Evolutionary conservation across 2,888 invertebrate species (phyloP), one percentile per base, ranked within the genome.

Genomic region (Stenodera caucasica): DNA sequence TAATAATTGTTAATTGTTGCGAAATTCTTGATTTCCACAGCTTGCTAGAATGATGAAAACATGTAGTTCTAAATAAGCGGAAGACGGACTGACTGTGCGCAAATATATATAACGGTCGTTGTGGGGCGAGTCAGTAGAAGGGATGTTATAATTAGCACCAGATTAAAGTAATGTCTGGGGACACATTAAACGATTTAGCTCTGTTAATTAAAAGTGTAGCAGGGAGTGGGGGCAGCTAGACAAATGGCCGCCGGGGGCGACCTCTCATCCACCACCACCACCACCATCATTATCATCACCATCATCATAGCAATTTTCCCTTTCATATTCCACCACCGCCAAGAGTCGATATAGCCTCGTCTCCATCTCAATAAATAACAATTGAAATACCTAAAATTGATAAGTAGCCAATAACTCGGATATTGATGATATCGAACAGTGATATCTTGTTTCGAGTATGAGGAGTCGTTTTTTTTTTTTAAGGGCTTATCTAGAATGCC

Each of bases 131-230:
- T n/a, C 67, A 65, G 70, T 70, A 72, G 73, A 75, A 75, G 78
- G 78, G 78, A 76, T 77, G 83, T 83, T 83, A 84, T 84, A 84
- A 84, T 84, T 84, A 84, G 84, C 83, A 82, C 84, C 84, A 84
- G 84, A 84, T 84, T 84, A 84, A 84, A 84, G 83, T 84, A 83
- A 83, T 83, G 84, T 84, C 84, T 82, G 82, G 83, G 83, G 83
- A 84, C 82, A 82, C 83, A 84, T 84, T 84, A 81, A 81, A 79
- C 81, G 81, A 81, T 81, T 81, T 81, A 80, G 81, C 80, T 79
- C 80, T 81, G 81, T 81, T 81, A 81, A 81, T 81, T 81, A 81
- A 81, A 81, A 81, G 81, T 81, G 81, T 81, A 79, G 79, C 75
- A 77, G 74, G 76, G 73, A 72, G 72, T 70, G n/a, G 74, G 72